Evolutionary conservation across 2,888 invertebrate species (phyloP), one percentile per base, ranked within the genome.

Genomic region (Apotomis turbidana): DNA sequence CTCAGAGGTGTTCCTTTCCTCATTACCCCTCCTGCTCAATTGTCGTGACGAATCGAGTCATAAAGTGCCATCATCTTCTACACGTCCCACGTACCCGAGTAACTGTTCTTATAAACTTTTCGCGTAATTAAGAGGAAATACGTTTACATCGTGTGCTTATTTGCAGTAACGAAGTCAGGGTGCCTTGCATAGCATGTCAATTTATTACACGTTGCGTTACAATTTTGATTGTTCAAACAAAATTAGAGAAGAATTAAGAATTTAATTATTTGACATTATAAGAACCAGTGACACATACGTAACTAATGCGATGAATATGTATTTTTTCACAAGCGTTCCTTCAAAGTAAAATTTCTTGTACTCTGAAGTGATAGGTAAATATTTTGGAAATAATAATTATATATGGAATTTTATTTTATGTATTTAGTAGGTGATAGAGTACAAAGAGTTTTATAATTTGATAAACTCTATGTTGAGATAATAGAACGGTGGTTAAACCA

Each of bases 21-120:
- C 87, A 85, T 87, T 88, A 86, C 70, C 74, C 85, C 84, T 83
- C 81, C 81, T 88, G 89, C 82, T 92, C 89, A 91, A 90, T 87
- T 86, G 89, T 91, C 90, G 93, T 90, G 88, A 93, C 93, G 87
- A 91, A 93, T 91, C 83, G 86, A 78, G 84, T 90, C 91, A 88
- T 93, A 92, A 93, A 93, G 84, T 87, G 84, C 83, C 82, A 83
- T 84, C 80, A 81, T 83, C 84, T 85, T 84, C 85, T 84, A 83
- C 82, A 81, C 77, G 81, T 78, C 79, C 78, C 75, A 76, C 77
- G 74, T 74, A 68, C 74, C 54, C 51, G 62, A 12, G 78, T 76
- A 76, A 78, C 76, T 80, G 72, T 67, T 54, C 71, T 76, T 75
- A 74, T 73, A 72, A 76, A 85, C 83, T 87, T 85, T 84, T 82